Conservation (phyloP, 2,888 invertebrate species). For the Clostera curtula region DNA sequence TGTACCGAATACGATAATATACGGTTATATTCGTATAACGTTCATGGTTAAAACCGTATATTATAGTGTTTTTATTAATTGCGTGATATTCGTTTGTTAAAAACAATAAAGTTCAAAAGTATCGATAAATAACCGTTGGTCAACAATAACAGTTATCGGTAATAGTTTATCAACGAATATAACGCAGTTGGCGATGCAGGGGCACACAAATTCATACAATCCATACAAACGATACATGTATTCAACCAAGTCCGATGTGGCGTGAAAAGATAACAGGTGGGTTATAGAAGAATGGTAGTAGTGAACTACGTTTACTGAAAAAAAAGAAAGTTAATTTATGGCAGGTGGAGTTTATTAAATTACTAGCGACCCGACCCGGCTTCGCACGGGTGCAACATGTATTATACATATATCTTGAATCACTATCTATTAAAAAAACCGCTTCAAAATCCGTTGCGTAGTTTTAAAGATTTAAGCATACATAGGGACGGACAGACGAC, state of each 20-base stretch:
- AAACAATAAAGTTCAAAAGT: no score
- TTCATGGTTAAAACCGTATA: slow-evolving; percentile 4
- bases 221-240: slow-evolving; percentile 59
- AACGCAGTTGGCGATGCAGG: slow-evolving; percentile 27
- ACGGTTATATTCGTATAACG: slow-evolving; percentile 16
- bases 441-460: no score
- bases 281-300: slow-evolving; percentile 37
- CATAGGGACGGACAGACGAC: no score
- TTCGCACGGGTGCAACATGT: no score
- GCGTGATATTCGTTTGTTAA: slow-evolving; percentile 14
- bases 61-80: slow-evolving; percentile 9
- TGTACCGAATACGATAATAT: slow-evolving; percentile 15
- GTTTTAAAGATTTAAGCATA: no score
- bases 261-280: slow-evolving; percentile 52
- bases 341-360: slow-evolving; percentile 26
- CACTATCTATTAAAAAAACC: no score
- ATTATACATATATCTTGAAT: no score
- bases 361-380: no score
- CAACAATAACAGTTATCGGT: slow-evolving; percentile 9
- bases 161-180: slow-evolving; percentile 30
- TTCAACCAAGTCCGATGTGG: slow-evolving; percentile 51
- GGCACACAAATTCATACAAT: slow-evolving; percentile 34
- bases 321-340: slow-evolving; percentile 29
- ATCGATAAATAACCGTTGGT: not conserved
- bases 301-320: slow-evolving; percentile 36